These are phyloP conservation scores for Nothocercus julius DNA, from an alignment of 2,113 vertebrate species.

Conservation along the genomic window DNA sequence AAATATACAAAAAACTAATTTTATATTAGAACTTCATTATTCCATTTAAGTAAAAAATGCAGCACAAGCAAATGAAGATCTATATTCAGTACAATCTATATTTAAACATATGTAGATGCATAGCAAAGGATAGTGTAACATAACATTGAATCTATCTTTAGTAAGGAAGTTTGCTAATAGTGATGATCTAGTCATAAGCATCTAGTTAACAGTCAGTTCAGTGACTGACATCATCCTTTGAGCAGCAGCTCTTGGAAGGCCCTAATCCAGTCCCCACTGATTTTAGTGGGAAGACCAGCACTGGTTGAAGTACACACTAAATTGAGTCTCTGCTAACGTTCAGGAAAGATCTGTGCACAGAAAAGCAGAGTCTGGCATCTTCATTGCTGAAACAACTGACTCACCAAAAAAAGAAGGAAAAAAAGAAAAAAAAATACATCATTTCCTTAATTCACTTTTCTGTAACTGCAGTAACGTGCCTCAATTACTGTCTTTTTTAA, in stretches of 20 bases:
- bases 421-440: too few relatives aligned
- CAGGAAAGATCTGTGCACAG: background rate
- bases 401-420: background rate
- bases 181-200: conserved; percentile 16
- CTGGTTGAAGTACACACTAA: background rate
- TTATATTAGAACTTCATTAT: background rate
- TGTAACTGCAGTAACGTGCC: background rate
- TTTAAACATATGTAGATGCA: background rate
- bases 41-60: conserved; percentile 25
- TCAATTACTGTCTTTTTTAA: background rate
- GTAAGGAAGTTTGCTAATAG: conserved; percentile 15
- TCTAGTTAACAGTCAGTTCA: conserved; percentile 23
- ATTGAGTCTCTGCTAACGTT: background rate
- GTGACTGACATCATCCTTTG: conserved; percentile 43
- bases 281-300: background rate
- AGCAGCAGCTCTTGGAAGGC: background rate
- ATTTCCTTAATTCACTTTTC: background rate
- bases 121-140: background rate
- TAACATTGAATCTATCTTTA: background rate
- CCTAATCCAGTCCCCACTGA: background rate
- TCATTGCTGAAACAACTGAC: background rate
- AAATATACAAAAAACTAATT: background rate
- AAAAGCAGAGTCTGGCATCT: background rate
- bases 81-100: background rate
- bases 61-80: background rate